phyloP scores from a whole-genome alignment of 2,113 vertebrate genomes.

The Dissostichus mawsoni region DNA sequence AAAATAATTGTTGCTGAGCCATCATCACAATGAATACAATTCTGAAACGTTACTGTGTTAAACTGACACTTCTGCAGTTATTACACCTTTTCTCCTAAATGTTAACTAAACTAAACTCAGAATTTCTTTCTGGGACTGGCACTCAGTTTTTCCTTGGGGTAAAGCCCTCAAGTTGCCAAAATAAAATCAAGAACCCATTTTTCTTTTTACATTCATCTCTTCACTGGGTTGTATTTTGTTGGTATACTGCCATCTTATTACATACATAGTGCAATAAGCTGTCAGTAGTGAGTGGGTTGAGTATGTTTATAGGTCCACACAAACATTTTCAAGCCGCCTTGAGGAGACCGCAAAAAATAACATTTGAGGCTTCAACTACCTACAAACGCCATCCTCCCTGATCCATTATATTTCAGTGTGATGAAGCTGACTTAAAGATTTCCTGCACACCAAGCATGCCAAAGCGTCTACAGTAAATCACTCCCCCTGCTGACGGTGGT shows the following conservation, averaged over 20 bases:
- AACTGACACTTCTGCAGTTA: neutral
- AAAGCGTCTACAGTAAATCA: conserved; percentile 49
- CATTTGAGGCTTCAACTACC: conserved; percentile 11
- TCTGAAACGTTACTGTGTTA: neutral
- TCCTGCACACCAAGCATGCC: conserved; percentile 21
- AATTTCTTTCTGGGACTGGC: neutral
- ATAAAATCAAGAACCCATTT: conserved; percentile 23
- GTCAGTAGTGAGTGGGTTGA: conserved; percentile 35
- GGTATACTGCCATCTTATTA: conserved; percentile 7
- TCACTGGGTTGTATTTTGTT: conserved; percentile 1
- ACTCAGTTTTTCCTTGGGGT: neutral
- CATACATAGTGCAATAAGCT: neutral
- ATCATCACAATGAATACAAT: neutral
- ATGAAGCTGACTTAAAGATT: conserved; percentile 53
- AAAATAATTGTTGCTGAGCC: neutral
- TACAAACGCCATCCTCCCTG: conserved; percentile 17
- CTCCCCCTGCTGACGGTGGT: conserved; percentile 65
- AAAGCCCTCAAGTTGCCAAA: neutral
- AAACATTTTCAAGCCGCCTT: conserved; percentile 43
- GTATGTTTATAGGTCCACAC: conserved; percentile 55
- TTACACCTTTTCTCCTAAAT: neutral
- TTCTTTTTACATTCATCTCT: conserved; percentile 16
- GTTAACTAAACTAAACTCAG: neutral
- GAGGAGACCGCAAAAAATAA: conserved; percentile 33
- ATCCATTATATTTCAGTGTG: conserved; percentile 10